Conservation (phyloP, 2,888 invertebrate genomes). For the Laothoe populi region DNA sequence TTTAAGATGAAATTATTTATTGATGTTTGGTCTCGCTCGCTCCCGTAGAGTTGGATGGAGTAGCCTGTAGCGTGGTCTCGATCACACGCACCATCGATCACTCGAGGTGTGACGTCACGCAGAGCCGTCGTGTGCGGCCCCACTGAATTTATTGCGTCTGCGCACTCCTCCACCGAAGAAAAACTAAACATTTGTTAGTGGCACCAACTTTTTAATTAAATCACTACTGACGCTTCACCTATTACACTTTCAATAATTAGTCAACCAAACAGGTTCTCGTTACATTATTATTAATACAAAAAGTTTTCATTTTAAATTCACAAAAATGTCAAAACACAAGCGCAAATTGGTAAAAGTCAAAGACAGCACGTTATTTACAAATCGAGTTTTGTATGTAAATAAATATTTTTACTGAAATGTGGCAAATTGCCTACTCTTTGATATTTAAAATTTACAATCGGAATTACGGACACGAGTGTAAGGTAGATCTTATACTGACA, state of each 20-base stretch:
- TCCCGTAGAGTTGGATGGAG: constrained; percentile 47
- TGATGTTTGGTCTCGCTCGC: constrained; percentile 61
- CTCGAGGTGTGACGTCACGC: constrained; percentile 83
- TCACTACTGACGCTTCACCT: constrained; percentile 26
- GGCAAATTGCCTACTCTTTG: constrained; percentile 78
- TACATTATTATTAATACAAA: background rate
- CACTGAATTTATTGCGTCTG: constrained; percentile 81
- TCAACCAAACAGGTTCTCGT: background rate
- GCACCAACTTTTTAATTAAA: constrained; percentile 47
- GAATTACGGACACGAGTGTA: constrained; percentile 71
- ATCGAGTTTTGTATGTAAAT: constrained; percentile 23
- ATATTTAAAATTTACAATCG: constrained; percentile 68
- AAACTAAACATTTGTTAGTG: constrained; percentile 58
- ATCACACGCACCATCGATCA: constrained; percentile 79
- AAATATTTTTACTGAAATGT: constrained; percentile 60
- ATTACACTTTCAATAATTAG: background rate
- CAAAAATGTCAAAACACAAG: background rate
- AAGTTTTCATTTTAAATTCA: background rate
- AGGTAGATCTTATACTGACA: constrained; percentile 71
- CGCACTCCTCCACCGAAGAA: constrained; percentile 71
- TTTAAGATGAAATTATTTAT: constrained; percentile 79
- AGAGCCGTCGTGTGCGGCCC: constrained; percentile 84
- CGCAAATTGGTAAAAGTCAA: constrained; percentile 8
- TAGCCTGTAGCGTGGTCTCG: constrained; percentile 58
- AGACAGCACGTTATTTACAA: constrained; percentile 1